These are phyloP conservation scores for Gephyroberyx darwinii DNA, from an alignment of 2,797 vertebrate species.

Conservation along the genomic window DNA sequence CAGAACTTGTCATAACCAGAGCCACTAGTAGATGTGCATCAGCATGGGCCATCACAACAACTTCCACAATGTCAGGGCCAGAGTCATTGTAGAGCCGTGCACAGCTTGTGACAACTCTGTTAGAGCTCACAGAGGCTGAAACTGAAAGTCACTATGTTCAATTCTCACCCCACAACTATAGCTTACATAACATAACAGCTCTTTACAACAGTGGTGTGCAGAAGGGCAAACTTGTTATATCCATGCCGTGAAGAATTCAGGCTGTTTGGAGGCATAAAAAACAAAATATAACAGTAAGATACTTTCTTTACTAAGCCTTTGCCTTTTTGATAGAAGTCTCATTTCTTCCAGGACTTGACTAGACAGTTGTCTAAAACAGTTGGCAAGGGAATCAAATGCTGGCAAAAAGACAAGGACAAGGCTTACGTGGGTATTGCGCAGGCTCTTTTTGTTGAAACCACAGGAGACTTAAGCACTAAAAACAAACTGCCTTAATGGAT, in stretches of 20 bases:
- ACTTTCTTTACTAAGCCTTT: not conserved
- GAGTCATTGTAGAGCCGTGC: too few species aligned
- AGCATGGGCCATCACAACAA: not conserved
- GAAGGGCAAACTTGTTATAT: too few species aligned
- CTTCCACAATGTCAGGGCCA: slow-evolving; percentile 1
- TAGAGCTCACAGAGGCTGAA: too few species aligned
- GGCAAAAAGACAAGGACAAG: not conserved
- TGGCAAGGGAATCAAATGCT: not conserved
- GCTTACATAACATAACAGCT: too few species aligned
- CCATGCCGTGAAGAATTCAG: too few species aligned
- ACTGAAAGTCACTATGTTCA: too few species aligned
- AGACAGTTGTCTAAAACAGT: not conserved
- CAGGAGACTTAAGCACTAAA: not conserved
- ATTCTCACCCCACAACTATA: too few species aligned
- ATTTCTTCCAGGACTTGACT: not conserved
- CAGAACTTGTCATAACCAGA: not conserved
- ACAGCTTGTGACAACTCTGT: too few species aligned
- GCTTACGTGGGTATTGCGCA: not conserved
- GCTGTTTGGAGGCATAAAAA: not conserved
- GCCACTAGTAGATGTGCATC: not conserved
- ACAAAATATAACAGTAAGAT: not conserved
- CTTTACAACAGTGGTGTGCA: too few species aligned
- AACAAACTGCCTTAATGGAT: not conserved
- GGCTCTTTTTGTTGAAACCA: slow-evolving; percentile 1
- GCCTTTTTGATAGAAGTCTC: not conserved